Conservation (phyloP, 2,888 invertebrate genomes). For the Limenitis camilla region DNA sequence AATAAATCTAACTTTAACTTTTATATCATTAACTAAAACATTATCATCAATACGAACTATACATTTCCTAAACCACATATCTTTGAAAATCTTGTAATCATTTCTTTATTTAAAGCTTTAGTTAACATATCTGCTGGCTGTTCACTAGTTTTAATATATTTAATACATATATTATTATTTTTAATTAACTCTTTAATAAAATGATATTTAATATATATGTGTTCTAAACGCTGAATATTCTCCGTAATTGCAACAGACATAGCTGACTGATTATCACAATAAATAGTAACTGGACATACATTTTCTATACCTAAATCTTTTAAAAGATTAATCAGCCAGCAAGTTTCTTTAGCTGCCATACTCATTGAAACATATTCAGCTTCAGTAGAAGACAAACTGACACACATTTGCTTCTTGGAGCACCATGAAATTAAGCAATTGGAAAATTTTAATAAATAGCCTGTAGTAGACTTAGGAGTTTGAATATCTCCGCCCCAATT, state of each 20-base stretch:
- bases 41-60: too few relatives aligned
- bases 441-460: slow-evolving; percentile 27
- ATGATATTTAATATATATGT: background rate
- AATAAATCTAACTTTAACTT: too few relatives aligned
- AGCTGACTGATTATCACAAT: background rate
- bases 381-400: slow-evolving; percentile 26
- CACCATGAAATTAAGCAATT: slow-evolving; percentile 29
- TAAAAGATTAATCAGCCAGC: background rate
- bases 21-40: too few relatives aligned
- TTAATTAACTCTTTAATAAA: background rate
- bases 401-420: slow-evolving; percentile 23
- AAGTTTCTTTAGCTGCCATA: background rate
- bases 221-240: background rate
- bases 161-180: background rate
- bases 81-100: too few relatives aligned
- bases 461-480: slow-evolving; percentile 30
- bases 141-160: slow-evolving; percentile 5
- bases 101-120: slow-evolving; percentile 8
- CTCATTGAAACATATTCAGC: background rate
- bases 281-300: background rate
- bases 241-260: background rate
- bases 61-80: too few relatives aligned
- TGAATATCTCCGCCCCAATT: slow-evolving; percentile 28
- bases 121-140: slow-evolving; percentile 16
- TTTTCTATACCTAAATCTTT: background rate